A percentile compares a stretch with the other conserved stretches of the same genome.
phyloP scores from a whole-genome alignment of 35 echinoderm and acorn worm genomes.

The Eucidaris tribuloides region DNA sequence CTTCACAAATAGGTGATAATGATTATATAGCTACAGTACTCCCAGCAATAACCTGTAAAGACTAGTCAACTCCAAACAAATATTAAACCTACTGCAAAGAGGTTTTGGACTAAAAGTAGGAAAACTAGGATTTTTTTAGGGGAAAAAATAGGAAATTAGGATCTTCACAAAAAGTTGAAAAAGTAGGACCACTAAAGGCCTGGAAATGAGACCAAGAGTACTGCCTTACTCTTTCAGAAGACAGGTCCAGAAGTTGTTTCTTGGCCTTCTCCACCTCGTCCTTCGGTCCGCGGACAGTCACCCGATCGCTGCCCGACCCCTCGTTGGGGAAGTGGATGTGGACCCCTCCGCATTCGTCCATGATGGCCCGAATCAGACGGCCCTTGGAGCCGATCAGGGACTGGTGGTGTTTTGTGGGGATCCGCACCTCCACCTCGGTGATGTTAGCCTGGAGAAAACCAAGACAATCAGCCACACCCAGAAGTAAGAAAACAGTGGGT shows the following conservation, averaged over 20 bases:
- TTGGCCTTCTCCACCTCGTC: constrained; percentile 94
- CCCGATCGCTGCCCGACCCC: constrained; percentile 65
- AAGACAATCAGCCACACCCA: no score
- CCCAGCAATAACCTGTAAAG: no score
- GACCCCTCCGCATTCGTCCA: constrained; percentile 89
- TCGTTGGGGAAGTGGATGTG: constrained; percentile 87
- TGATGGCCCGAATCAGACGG: constrained; percentile 79
- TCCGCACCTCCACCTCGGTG: constrained; percentile 73
- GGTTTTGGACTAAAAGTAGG: no score
- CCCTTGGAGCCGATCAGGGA: constrained; percentile 93
- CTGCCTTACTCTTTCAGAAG: constrained; percentile 66
- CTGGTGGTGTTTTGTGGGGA: constrained; percentile 87
- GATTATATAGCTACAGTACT: no score
- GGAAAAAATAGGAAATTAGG: no score
- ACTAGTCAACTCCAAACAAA: no score
- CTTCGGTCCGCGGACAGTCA: constrained; percentile 84
- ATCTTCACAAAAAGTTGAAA: no score
- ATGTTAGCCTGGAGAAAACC: constrained; percentile 99
- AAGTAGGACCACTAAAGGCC: not conserved
- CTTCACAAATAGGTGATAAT: no score
- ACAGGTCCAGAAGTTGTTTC: constrained; percentile 84
- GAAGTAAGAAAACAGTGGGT: no score
- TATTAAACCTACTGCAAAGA: no score
- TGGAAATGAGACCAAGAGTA: no score
- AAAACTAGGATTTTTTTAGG: no score